Evolutionary conservation across 1,140 invertebrate genomes (phyloP), one percentile per base, ranked within the genome.

Genomic region (Drosophila littoralis): DNA sequence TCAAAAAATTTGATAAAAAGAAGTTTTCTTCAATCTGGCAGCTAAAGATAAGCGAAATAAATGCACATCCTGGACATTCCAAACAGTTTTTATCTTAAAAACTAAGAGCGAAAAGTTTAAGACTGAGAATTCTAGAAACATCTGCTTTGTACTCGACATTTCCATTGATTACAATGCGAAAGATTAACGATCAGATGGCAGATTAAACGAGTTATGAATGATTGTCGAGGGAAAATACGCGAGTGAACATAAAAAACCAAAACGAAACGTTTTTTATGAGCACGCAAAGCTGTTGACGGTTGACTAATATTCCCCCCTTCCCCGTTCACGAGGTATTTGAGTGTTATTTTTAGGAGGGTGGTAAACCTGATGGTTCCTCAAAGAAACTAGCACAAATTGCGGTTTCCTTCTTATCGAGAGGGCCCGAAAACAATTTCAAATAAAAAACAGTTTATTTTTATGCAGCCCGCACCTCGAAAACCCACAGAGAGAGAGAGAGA

Each of bases 371-470:
- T 57, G 54, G 38, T 42, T 32, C 15, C 54, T 6, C 33, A 43
- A 52, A 33, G 32, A 48, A 73, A 54, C 64, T 54, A 40, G 28
- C 70, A 46, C 64, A 13, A 42, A 55, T 60, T 73, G 64, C 55
- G 70, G 64, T 68, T 60, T 68, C 40, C 15, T 36, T 51, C 55
- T 73, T 73, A 73, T 73, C 64, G 64, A 32, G 28, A 7, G 7
- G 13, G 46, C 45, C 9, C 13, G 22, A 59, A 68, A 51, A 60
- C 36, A 60, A 50, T 58, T 58, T 28, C 54, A 69, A 52, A 40
- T 42, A 68, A 59, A 69, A 68, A 15, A 64, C 55, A 9, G 65
- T 73, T 68, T 73, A 72, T 58, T 66, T 66, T 51, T 66, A 72
- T 71, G 15, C 45, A 45, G 36, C 60, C 68, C 68, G 51, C 68